These are phyloP conservation scores for Calidris pygmaea DNA, from an alignment of 2,113 vertebrate species.

Conservation along the genomic window DNA sequence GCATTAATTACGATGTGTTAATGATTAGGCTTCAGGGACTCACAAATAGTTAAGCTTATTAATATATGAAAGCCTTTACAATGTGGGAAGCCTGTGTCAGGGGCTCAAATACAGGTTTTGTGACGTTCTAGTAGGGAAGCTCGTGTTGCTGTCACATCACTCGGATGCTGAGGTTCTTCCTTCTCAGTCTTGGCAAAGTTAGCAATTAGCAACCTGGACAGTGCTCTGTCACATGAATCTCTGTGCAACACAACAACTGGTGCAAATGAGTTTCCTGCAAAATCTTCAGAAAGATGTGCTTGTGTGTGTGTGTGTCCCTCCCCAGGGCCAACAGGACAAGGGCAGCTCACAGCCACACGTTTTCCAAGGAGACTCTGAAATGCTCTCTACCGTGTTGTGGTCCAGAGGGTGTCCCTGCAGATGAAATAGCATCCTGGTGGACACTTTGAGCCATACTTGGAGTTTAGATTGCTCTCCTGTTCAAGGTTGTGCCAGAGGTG, in stretches of 20 bases:
- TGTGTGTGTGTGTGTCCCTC: accelerated
- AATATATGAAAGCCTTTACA: not conserved
- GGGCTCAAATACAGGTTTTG: not conserved
- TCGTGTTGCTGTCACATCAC: not conserved
- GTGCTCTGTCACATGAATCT: not conserved
- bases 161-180: not conserved
- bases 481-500: accelerated
- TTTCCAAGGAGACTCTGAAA: not conserved
- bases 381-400: not conserved
- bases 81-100: not conserved
- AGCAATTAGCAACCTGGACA: not conserved
- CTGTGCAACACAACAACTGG: not conserved
- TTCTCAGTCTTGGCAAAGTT: not conserved
- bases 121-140: not conserved
- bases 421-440: not conserved
- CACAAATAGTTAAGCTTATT: not conserved
- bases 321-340: not conserved
- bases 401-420: not conserved
- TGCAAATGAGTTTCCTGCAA: not conserved
- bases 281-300: not conserved
- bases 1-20: not conserved
- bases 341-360: accelerated
- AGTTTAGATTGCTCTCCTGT: not conserved
- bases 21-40: not conserved
- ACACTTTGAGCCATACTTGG: not conserved